Base-by-base conservation (phyloP, 1,140 invertebrate genomes). In the Sogatella furcifera region DNA sequence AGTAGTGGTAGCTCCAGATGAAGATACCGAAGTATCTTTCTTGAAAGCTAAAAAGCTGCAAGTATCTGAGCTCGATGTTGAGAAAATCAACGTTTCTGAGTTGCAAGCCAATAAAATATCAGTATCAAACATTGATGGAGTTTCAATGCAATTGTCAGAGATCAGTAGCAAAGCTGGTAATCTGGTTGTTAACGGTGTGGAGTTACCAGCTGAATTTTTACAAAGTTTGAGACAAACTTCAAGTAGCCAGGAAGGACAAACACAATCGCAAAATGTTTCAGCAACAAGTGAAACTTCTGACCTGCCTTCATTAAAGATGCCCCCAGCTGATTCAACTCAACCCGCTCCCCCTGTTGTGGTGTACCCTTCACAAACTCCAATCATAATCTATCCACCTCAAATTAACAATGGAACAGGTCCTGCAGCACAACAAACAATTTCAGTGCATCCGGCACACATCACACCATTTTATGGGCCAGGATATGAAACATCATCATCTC, bases 111-210 rank as follows among this genome's bases (percentile, higher is more conserved):
- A 81, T 42, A 88, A 86, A 70, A 86, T 90, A 54, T 74, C 83
- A 15, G 86, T 89, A 0, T 89, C 87, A 1, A 86, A 90, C 69
- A 82, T 91, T 41, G 86, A 90, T 68, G 82, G 85, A 2, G 76
- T 80, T 42, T 80, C 82, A 5, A 76, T 91, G 62, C 79, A 82
- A 43, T 79, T 85, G 0, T 75, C 80, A n/a, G 84, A 87, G 72
- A 76, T 84, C 66, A 81, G 73, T 66, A 83, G 76, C 44, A 82
- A 80, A 68, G 79, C 78, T 9, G 83, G 82, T 0, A 79, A 83
- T 65, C 73, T 84, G 61, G 77, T 80, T 34, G 76, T 85, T 5
- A 80, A 79, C 65, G 81, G 80, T 53, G 78, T 86, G 42, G 81
- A 85, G 69, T 74, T 85, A 62, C 81, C 84, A 5, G 53, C 59